Conservation (phyloP, 2,888 invertebrate species). For the Buathra laborator region DNA sequence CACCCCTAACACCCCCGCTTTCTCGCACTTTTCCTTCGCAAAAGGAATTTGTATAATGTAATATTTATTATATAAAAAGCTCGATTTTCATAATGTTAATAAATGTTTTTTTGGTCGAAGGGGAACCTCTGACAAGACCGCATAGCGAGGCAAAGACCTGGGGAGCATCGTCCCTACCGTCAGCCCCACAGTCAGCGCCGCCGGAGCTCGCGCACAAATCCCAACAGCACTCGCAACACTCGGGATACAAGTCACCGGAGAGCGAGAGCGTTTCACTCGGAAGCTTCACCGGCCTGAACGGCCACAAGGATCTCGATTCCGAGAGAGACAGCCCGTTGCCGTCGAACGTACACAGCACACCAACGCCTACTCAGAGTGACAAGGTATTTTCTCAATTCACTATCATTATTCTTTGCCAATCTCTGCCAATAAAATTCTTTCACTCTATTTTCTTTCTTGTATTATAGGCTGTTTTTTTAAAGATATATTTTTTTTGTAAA, state of each 20-base stretch:
- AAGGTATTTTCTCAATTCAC: slow-evolving; percentile 70
- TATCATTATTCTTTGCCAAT: not conserved
- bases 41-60: too few species aligned
- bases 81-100: not conserved
- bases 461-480: too few species aligned
- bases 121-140: slow-evolving; percentile 93
- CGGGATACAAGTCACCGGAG: slow-evolving; percentile 84
- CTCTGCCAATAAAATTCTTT: too few species aligned
- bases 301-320: slow-evolving; percentile 83
- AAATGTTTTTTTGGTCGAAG: slow-evolving; percentile 75
- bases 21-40: too few species aligned
- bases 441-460: too few species aligned
- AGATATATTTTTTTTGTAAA: too few species aligned
- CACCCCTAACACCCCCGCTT: too few species aligned
- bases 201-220: slow-evolving; percentile 87
- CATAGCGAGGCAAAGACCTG: slow-evolving; percentile 95
- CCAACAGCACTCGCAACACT: slow-evolving; percentile 80
- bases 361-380: slow-evolving; percentile 76
- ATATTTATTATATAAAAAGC: slow-evolving; percentile 3
- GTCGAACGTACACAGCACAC: slow-evolving; percentile 76
- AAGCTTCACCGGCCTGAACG: slow-evolving; percentile 82
- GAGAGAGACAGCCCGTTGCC: slow-evolving; percentile 83
- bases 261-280: slow-evolving; percentile 84
- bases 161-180: slow-evolving; percentile 88
- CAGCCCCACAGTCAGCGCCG: slow-evolving; percentile 90